phyloP scores from a whole-genome alignment of 2,113 vertebrate genomes.

The Pycnonotus jocosus region DNA sequence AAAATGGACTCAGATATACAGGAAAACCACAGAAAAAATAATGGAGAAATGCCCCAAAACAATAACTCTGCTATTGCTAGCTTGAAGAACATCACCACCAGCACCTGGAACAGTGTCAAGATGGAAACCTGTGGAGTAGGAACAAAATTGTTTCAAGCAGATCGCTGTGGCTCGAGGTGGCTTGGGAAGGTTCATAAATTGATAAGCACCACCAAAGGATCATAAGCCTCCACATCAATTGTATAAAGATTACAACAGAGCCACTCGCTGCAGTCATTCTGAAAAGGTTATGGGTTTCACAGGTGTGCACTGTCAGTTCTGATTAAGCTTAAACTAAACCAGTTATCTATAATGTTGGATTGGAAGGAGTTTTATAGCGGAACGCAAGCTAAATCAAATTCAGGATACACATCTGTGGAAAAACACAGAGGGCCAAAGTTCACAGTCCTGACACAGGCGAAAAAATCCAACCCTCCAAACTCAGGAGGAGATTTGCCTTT shows the following conservation, averaged over 20 bases:
- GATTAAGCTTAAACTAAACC: conserved; percentile 35
- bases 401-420: conserved; percentile 10
- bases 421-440: conserved; percentile 41
- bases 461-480: neutral
- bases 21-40: neutral
- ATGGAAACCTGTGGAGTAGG: neutral
- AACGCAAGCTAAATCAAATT: conserved; percentile 31
- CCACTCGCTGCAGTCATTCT: neutral
- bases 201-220: conserved; percentile 17
- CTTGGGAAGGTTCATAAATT: conserved; percentile 31
- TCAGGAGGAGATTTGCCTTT: neutral
- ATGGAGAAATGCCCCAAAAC: neutral
- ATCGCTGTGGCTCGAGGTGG: neutral
- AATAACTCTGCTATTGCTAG: neutral
- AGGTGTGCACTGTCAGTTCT: conserved; percentile 33
- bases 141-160: conserved; percentile 13
- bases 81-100: neutral
- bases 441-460: neutral
- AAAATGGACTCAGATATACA: neutral
- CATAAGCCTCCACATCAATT: conserved; percentile 24
- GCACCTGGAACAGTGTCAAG: neutral
- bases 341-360: conserved; percentile 40
- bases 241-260: conserved; percentile 36
- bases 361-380: conserved; percentile 40
- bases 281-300: conserved; percentile 30